Base-by-base conservation (phyloP, 1,140 invertebrate species). In the Calliphora vicina region DNA sequence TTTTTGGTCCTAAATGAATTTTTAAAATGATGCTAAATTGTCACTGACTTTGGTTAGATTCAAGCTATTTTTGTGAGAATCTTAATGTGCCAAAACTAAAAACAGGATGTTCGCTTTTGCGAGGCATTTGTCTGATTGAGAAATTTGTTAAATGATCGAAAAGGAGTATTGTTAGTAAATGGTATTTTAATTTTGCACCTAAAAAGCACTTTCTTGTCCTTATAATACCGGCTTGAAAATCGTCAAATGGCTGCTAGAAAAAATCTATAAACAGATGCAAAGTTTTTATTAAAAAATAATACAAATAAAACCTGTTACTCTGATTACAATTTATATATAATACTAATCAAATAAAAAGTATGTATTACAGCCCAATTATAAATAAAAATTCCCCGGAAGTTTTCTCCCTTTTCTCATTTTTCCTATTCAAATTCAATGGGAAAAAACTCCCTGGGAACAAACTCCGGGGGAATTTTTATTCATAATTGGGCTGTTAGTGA, bases 81-180 rank as follows among this genome's bases (percentile, higher is more conserved):
- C 80, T 57, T 26, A 17, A 57, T 45, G 23, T 78, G 23, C 74
- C 35, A 78, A 81, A 61, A 57, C 45, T 61, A 26, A 29, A 71
- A 82, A 82, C 23, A 72, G 81, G 81, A 82, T 82, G 81, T 82
- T 82, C 81, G 81, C 81, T 27, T 72, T 82, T 71, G 81, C 81
- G 81, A 82, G 81, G 81, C 81, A 82, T 82, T 82, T 82, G 81
- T 82, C 74, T 78, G 74, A 78, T 78, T 78, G 74, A 78, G 74
- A 25, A 8, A 13, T 10, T 50, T 35, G 29, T 35, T 35, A 35
- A 35, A 35, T 4, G 29, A 35, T 35, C 29, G 8, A 35, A 35
- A 8, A 35, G 2, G 29, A 35, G 29, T 35, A 4, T 35, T 4
- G 29, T 35, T 35, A 4, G 29, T 35, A 35, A 35, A 35, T 35